These are phyloP conservation scores for Tridacna gigas DNA, from an alignment of 2,888 invertebrate genomes.

Conservation along the genomic window DNA sequence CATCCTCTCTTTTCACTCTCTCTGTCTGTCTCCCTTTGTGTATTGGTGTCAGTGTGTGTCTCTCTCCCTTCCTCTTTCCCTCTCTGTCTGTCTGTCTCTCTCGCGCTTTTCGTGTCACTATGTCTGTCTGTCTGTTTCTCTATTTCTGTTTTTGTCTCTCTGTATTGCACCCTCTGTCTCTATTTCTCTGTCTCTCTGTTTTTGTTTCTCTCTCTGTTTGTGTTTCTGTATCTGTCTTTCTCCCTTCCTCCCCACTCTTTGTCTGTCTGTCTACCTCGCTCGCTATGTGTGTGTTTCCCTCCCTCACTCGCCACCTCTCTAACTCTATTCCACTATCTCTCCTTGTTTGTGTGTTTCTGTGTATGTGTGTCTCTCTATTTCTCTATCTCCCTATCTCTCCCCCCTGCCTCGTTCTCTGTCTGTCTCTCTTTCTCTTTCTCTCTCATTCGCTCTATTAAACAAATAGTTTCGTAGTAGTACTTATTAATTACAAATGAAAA, in stretches of 20 bases:
- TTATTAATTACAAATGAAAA: neutral
- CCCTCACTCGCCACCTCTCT: constrained; percentile 6
- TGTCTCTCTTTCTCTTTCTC: neutral
- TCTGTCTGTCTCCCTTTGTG: constrained; percentile 5
- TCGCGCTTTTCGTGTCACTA: neutral
- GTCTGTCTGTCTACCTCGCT: constrained; percentile 5
- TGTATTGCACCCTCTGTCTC: neutral
- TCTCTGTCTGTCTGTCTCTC: constrained; percentile 5
- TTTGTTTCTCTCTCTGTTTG: neutral
- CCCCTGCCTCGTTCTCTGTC: neutral
- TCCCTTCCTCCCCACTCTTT: neutral
- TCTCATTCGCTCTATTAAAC: constrained; percentile 19
- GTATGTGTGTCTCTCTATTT: constrained; percentile 28
- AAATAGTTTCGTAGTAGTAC: too few relatives aligned
- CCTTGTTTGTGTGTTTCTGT: neutral
- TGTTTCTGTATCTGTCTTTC: neutral
- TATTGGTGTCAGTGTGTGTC: too few relatives aligned
- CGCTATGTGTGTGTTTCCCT: neutral
- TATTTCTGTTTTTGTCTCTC: neutral
- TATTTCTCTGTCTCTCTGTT: neutral
- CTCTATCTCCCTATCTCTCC: constrained; percentile 1
- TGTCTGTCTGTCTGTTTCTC: neutral
- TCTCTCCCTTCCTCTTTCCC: neutral
- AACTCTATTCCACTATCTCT: neutral
- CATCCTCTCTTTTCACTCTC: neutral